phyloP scores from a whole-genome alignment of 2,113 vertebrate species.

The Saimiri boliviensis region DNA sequence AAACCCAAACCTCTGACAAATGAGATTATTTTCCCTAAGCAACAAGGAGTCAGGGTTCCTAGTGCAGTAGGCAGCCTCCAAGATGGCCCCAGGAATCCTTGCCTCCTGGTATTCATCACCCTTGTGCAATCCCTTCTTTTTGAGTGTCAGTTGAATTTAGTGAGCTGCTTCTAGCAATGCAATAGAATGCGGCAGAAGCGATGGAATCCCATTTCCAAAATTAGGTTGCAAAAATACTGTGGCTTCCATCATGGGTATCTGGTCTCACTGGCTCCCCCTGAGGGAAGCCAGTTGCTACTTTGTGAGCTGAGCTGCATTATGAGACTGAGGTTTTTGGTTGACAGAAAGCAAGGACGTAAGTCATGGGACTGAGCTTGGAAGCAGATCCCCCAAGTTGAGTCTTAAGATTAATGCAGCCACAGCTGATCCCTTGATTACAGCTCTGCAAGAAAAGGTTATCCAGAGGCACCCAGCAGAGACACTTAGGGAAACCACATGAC shows the following conservation, averaged over 20 bases:
- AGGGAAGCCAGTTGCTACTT: neutral
- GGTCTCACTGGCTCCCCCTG: neutral
- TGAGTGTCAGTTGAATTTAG: neutral
- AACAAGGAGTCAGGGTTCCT: neutral
- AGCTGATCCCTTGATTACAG: neutral
- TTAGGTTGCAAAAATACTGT: neutral
- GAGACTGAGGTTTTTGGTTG: neutral
- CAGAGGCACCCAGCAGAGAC: neutral
- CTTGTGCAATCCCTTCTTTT: neutral
- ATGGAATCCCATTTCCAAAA: neutral
- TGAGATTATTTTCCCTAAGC: neutral
- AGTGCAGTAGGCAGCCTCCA: neutral
- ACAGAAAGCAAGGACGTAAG: neutral
- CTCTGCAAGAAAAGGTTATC: neutral
- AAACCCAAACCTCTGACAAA: neutral
- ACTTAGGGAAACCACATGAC: neutral
- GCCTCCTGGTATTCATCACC: neutral
- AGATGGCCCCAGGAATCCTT: neutral
- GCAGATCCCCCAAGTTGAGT: too few species aligned
- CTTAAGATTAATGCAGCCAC: neutral
- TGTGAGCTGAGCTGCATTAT: neutral
- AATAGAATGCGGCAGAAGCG: neutral
- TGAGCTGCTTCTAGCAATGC: neutral
- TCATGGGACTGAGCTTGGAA: neutral
- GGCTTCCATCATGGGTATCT: neutral